These are phyloP conservation scores for Sycophila sp. DNA, from an alignment of 1,140 invertebrate genomes.

Conservation along the genomic window DNA sequence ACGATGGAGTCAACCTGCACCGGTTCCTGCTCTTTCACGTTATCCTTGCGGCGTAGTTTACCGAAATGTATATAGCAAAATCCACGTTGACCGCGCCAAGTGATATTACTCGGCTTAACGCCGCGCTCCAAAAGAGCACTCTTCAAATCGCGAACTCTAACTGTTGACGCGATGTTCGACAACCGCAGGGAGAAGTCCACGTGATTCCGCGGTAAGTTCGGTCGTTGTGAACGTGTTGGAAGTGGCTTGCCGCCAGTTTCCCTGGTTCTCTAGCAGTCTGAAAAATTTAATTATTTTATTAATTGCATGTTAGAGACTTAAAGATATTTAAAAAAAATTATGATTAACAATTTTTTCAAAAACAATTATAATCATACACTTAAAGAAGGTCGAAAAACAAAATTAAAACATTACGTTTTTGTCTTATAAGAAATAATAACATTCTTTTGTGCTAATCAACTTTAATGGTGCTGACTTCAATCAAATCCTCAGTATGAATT, in stretches of 20 bases:
- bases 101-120: constrained; percentile 74
- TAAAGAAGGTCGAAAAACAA: background rate
- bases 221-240: background rate
- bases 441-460: background rate
- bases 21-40: constrained; percentile 47
- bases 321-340: too few species aligned
- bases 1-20: constrained; percentile 68
- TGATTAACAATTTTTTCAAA: too few species aligned
- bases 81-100: constrained; percentile 73
- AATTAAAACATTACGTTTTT: constrained; percentile 17
- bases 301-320: too few species aligned
- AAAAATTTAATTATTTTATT: background rate
- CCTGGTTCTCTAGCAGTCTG: background rate
- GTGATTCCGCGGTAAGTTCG: constrained; percentile 26
- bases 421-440: background rate
- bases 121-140: constrained; percentile 71
- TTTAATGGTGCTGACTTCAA: too few species aligned
- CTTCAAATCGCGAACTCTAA: constrained; percentile 73
- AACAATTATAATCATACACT: too few species aligned
- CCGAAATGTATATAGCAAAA: constrained; percentile 75
- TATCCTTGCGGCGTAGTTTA: constrained; percentile 63
- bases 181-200: constrained; percentile 71
- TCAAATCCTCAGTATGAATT: too few species aligned
- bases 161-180: constrained; percentile 71
- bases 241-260: background rate